Evolutionary conservation across 2,888 invertebrate genomes (phyloP).

Genomic region (Teleiodes luculella): DNA sequence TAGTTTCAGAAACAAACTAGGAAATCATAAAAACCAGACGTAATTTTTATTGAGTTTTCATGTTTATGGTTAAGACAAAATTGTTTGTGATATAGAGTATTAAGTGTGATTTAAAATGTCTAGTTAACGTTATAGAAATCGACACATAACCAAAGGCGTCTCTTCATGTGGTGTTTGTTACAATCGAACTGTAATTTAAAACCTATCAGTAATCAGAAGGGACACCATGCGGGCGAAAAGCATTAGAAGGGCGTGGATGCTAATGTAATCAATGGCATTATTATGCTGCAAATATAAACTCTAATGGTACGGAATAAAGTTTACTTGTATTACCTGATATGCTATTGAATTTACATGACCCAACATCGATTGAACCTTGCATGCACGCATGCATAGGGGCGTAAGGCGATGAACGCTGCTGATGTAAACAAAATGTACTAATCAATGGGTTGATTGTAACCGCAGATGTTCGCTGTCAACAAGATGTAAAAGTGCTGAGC

Average conservation of each 20-base stretch:
- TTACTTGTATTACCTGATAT: too few species aligned
- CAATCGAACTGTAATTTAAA: conserved; percentile 36
- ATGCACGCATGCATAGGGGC: conserved; percentile 6
- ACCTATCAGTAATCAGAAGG: conserved; percentile 50
- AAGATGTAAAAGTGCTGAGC: not conserved
- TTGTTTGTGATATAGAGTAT: too few species aligned
- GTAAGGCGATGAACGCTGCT: not conserved
- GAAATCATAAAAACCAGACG: too few species aligned
- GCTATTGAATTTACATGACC: not conserved
- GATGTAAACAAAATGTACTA: conserved; percentile 5
- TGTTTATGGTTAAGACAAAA: too few species aligned
- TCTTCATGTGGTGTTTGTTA: conserved; percentile 4
- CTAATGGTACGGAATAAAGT: too few species aligned
- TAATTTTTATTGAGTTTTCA: too few species aligned
- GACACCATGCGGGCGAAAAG: conserved; percentile 54
- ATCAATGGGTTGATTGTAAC: conserved; percentile 4
- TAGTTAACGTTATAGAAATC: too few species aligned
- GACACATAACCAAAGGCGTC: too few species aligned
- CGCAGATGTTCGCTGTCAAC: not conserved
- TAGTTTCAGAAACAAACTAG: too few species aligned
- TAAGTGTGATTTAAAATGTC: too few species aligned
- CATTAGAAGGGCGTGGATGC: conserved; percentile 10
- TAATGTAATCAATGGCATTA: not conserved
- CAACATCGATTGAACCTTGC: conserved; percentile 1
- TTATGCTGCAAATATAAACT: not conserved